Conservation (phyloP, 1,140 invertebrate genomes). For the Diabrotica virgifera region DNA sequence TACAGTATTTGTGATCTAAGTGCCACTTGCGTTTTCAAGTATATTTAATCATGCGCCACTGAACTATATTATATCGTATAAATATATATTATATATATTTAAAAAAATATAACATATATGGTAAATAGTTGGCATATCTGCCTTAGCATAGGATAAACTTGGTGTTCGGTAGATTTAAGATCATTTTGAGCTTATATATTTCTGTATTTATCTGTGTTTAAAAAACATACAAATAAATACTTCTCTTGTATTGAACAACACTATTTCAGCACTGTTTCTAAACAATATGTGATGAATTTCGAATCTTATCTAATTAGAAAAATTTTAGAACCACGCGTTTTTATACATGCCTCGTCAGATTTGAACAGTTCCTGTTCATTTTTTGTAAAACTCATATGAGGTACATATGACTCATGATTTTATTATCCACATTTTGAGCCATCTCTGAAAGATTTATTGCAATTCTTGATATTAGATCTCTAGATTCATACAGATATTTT, state of each 20-base stretch:
- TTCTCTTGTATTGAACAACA: neutral
- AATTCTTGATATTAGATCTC: too few species aligned
- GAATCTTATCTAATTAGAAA: too few species aligned
- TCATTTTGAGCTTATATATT: constrained; percentile 37
- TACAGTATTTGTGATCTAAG: constrained; percentile 49
- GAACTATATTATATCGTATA: constrained; percentile 45
- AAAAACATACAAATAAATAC: constrained; percentile 1
- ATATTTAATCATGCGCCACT: constrained; percentile 48
- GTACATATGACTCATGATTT: too few species aligned
- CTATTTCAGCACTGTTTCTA: neutral
- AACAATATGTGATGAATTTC: too few species aligned
- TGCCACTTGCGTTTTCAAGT: constrained; percentile 49
- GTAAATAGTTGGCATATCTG: constrained; percentile 37
- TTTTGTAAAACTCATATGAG: too few species aligned
- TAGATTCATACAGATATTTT: too few species aligned
- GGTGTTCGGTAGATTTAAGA: constrained; percentile 46
- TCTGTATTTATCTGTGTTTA: constrained; percentile 4
- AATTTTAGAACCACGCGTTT: too few species aligned
- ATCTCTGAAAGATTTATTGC: too few species aligned
- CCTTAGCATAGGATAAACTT: constrained; percentile 39
- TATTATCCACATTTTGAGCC: too few species aligned
- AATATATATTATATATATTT: constrained; percentile 43
- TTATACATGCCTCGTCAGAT: too few species aligned
- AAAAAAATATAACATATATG: constrained; percentile 34
- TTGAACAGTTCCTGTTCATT: too few species aligned